Percentiles rank a stretch among this genome's conserved stretches.
These are phyloP conservation scores for Cylindroiulus punctatus DNA, from an alignment of 2,888 invertebrate genomes.

Conservation along the genomic window DNA sequence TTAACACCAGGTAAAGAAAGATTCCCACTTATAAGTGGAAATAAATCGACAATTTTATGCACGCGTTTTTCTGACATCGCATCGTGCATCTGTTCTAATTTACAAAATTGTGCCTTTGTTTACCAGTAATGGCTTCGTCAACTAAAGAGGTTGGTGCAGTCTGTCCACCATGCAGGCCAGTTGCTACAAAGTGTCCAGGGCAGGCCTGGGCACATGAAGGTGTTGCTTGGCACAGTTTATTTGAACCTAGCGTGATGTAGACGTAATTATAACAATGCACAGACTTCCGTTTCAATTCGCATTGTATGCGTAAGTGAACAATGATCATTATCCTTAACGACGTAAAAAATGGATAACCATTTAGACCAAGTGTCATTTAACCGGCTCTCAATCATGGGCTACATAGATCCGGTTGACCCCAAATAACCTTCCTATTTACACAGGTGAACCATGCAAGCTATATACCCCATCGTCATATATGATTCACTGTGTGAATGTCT, in stretches of 20 bases:
- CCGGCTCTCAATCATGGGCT: neutral
- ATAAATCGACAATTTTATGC: neutral
- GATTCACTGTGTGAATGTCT: too few species aligned
- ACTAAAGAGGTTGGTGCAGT: neutral
- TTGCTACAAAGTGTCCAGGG: neutral
- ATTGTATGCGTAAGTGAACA: constrained; percentile 28
- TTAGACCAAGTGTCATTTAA: neutral
- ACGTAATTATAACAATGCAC: constrained; percentile 4
- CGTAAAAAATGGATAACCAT: neutral
- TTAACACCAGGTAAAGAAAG: too few species aligned
- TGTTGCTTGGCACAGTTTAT: neutral
- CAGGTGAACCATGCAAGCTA: too few species aligned
- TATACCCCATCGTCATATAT: too few species aligned
- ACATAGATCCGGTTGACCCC: too few species aligned
- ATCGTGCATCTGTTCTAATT: neutral
- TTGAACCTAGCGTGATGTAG: neutral
- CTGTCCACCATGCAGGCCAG: neutral
- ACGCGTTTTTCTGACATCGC: neutral
- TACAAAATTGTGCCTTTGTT: neutral
- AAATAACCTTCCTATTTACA: too few species aligned
- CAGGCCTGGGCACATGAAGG: neutral
- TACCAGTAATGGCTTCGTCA: neutral
- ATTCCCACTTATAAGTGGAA: neutral
- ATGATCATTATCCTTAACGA: neutral
- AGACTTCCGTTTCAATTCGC: constrained; percentile 16